Base-by-base conservation (phyloP, 2,797 vertebrate genomes). In the Protosalanx chinensis region DNA sequence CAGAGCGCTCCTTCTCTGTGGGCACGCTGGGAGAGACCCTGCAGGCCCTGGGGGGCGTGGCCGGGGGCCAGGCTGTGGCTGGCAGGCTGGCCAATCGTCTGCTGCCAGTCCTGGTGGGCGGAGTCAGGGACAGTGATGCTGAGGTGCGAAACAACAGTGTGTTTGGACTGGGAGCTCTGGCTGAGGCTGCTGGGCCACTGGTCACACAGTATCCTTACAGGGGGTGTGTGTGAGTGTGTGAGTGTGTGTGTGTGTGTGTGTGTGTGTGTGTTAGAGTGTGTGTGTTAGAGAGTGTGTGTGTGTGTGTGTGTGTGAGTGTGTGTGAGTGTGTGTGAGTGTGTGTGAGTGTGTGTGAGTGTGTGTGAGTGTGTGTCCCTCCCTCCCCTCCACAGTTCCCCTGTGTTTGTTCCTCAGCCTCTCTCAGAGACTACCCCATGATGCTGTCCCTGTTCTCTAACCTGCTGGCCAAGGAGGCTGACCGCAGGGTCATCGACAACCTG, bases 141-240 rank as follows among this genome's bases (percentile, higher is more conserved):
- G 96, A 97, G 83, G 96, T 97, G 41, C 93, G 95, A 64, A 96
- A 95, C 86, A 97, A 97, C 81, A 91, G 93, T 0, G 89, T 96
- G 76, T 97, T 93, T 0, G 94, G 93, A 23, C 85, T 97, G 76
- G 96, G 96, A 0, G 91, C 92, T 63, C 90, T 96, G 74, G 94
- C 92, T 0, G 88, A 96, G 74, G 94, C 95, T 0, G 93, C 94
- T 0, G 94, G 94, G 57, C 85, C 85, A 15, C 82, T 91, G 20
- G 60, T 93, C 32, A 82, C 89, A 5, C 88, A 93, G 95, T 97
- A 97, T 97, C 96, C 94, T 94, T n/a, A 12, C 5, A 6, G 41
- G 5, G 1, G 5, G 15, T 32, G 41, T 64, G 46, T 65, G 59
- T 58, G 2, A 29, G 46, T 23, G 8, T 61, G 0, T 35, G 6